Percentiles rank a stretch among this genome's conserved stretches.
These are phyloP conservation scores for Hydriomena furcata DNA, from an alignment of 2,888 invertebrate genomes.

Conservation along the genomic window DNA sequence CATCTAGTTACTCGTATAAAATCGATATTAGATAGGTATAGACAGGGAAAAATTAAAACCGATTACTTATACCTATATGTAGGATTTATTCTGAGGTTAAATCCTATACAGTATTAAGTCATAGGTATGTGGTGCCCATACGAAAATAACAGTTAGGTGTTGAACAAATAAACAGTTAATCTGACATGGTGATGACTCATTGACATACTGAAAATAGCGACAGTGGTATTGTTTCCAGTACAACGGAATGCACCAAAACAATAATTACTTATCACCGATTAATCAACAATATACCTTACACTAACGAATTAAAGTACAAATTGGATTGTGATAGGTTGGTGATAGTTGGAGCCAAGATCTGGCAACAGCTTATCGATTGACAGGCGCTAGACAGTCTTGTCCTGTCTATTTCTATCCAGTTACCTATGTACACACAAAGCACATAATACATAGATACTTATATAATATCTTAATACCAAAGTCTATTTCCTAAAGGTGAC, in stretches of 20 bases:
- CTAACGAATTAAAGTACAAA: not conserved
- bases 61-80: no score
- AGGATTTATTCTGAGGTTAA: no score
- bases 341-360: conserved; percentile 16
- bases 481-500: no score
- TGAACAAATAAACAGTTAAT: conserved; percentile 35
- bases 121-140: not conserved
- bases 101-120: no score
- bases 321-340: not conserved
- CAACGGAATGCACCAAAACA: conserved; percentile 37
- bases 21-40: no score
- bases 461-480: no score
- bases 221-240: conserved; percentile 50
- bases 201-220: conserved; percentile 55
- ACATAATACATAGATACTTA: no score
- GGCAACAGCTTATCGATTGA: conserved; percentile 15
- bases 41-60: no score
- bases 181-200: conserved; percentile 53
- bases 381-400: conserved; percentile 3
- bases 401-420: not conserved
- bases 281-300: conserved; percentile 8
- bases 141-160: conserved; percentile 18
- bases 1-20: no score
- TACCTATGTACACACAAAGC: no score
- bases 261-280: conserved; percentile 14